Evolutionary conservation across 2,797 vertebrate species (phyloP), one percentile per base, ranked within the genome.

Genomic region (Cottoperca gobio): DNA sequence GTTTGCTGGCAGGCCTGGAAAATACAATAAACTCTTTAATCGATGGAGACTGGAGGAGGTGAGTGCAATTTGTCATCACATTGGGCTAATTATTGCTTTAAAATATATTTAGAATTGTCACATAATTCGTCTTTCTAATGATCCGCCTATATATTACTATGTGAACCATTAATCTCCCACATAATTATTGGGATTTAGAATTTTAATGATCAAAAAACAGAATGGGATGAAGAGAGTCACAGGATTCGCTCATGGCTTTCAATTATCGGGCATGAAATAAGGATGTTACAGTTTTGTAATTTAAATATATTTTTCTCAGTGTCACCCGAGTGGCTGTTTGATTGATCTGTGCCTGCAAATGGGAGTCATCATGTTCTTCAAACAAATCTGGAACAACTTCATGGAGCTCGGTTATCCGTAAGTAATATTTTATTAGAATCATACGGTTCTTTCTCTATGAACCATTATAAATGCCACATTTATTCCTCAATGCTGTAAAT

Each of bases 311-410:
- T 82, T 90, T 14, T 86, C 89, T 78, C 85, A 99, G 98, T 99
- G 98, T 88, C 97, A 99, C 76, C 98, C 98, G 0, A 99, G 98
- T 45, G 98, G 98, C 85, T 99, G 98, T 85, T 93, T 99, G 92
- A 99, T 99, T 92, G 98, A 99, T 92, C 95, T 99, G 31, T 99
- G 98, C 81, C 94, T 99, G 84, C 98, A 99, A 93, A 99, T 99
- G 98, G 97, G 98, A 68, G 97, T 99, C 66, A 99, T 99, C 88
- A 99, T 99, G 98, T 97, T 99, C 91, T 95, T 99, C 88, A 99
- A 99, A 90, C 98, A 99, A 90, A 99, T 99, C 94, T 99, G 98
- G 98, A 99, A 99, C 90, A 99, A 99, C 91, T 99, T 99, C 89
- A 99, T 99, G 98, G 98, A 99, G 86, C 94, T 99, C 1, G 98